A percentile compares a stretch with the other conserved stretches of the same genome.
phyloP scores from a whole-genome alignment of 2,113 vertebrate genomes.

The Peromyscus leucopus region DNA sequence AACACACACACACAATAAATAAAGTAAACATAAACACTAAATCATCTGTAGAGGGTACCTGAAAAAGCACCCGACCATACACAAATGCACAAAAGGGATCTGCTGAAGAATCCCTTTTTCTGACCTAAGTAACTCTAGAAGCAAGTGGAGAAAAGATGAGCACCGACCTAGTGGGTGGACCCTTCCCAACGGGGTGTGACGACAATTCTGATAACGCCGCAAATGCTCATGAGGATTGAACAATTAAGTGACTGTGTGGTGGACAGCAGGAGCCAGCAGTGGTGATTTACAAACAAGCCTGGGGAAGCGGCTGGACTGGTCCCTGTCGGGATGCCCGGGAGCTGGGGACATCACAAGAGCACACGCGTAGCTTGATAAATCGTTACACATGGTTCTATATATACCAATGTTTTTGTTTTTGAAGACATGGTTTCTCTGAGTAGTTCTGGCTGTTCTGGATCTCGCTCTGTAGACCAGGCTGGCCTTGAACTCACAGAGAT shows the following conservation, averaged over 20 bases:
- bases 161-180: not conserved
- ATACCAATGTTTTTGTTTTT: not conserved
- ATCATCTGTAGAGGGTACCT: not conserved
- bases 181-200: not conserved
- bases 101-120: not conserved
- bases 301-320: not conserved
- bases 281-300: not conserved
- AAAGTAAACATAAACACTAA: not conserved
- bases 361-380: not conserved
- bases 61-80: not conserved
- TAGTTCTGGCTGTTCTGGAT: not conserved
- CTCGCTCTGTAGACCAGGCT: not conserved
- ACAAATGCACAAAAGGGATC: not conserved
- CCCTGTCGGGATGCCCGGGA: not conserved
- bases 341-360: not conserved
- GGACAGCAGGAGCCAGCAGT: not conserved
- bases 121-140: not conserved
- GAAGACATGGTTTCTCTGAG: not conserved
- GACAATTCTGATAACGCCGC: not conserved
- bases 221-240: not conserved
- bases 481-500: not conserved
- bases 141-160: not conserved
- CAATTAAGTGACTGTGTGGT: not conserved
- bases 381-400: not conserved
- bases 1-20: not conserved